Percentiles rank a stretch among this genome's conserved stretches.
These are phyloP conservation scores for Acrocephalus kingi DNA, from an alignment of 2,113 vertebrate genomes.

Conservation along the genomic window DNA sequence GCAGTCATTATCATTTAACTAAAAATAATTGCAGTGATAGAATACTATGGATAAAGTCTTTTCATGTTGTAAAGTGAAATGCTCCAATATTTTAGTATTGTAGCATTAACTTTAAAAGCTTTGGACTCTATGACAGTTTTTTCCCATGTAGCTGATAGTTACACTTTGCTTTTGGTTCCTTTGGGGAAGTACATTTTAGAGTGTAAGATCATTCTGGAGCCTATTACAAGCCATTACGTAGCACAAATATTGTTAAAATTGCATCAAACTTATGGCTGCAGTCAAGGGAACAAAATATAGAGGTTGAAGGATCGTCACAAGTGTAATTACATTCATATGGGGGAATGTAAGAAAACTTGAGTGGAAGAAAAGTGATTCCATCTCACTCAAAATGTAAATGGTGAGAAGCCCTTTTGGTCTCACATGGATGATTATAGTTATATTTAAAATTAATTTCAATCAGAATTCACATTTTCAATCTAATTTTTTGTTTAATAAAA, in stretches of 20 bases:
- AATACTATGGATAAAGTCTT: background rate
- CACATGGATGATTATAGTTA: background rate
- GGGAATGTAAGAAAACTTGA: background rate
- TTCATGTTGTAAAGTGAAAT: background rate
- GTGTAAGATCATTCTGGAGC: background rate
- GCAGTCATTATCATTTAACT: background rate
- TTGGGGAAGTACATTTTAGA: background rate
- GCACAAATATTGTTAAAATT: slow-evolving; percentile 26
- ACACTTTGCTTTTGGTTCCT: background rate
- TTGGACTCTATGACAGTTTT: background rate
- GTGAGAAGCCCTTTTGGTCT: background rate
- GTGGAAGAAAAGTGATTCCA: background rate
- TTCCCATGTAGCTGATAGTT: background rate
- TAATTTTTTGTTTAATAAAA: background rate
- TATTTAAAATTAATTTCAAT: background rate
- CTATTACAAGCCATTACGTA: background rate
- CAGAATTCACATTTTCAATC: background rate
- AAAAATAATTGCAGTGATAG: background rate
- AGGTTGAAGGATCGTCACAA: background rate
- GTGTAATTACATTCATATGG: background rate
- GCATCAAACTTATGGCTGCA: background rate
- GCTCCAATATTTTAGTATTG: background rate
- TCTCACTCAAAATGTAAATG: background rate
- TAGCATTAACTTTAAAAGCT: background rate
- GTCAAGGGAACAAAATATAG: background rate